Percentiles rank a stretch among this genome's conserved stretches.
Conservation (phyloP, 2,113 vertebrate genomes). For the Vicugna pacos region DNA sequence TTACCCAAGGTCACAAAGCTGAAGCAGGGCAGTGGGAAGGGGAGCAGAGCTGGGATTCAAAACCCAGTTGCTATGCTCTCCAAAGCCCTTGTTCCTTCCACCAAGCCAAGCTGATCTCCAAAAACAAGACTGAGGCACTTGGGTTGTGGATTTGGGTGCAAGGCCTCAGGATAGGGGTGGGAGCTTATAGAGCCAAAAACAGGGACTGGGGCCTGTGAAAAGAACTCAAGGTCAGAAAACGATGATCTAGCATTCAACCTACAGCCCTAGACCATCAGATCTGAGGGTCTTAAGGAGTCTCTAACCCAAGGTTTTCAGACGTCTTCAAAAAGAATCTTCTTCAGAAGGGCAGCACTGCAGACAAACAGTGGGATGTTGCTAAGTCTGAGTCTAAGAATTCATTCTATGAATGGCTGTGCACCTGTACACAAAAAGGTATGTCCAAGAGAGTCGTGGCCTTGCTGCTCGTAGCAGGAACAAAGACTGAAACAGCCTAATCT, state of each 20-base stretch:
- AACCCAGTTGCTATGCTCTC: accelerated
- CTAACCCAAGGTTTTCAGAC: neutral
- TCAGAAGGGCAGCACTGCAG: neutral
- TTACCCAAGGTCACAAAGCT: neutral
- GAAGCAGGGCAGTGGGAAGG: neutral
- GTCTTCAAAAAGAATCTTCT: neutral
- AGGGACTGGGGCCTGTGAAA: neutral
- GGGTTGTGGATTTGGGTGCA: neutral
- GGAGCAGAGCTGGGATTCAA: neutral
- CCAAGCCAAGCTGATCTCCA: neutral
- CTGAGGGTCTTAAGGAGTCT: neutral
- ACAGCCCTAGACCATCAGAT: neutral
- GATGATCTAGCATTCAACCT: neutral
- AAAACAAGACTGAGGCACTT: neutral
- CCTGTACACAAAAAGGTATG: neutral
- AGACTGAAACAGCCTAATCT: constrained; percentile 61
- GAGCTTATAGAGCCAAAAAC: neutral
- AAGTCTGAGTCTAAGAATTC: constrained; percentile 37
- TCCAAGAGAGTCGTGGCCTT: neutral
- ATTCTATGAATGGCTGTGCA: neutral
- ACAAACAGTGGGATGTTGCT: neutral
- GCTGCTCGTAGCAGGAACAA: neutral
- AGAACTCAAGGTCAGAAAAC: neutral
- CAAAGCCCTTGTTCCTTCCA: neutral
- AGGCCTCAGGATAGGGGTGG: neutral